A percentile compares a stretch with the other conserved stretches of the same genome.
phyloP scores from a whole-genome alignment of 2,888 invertebrate species.

The Labia minor region DNA sequence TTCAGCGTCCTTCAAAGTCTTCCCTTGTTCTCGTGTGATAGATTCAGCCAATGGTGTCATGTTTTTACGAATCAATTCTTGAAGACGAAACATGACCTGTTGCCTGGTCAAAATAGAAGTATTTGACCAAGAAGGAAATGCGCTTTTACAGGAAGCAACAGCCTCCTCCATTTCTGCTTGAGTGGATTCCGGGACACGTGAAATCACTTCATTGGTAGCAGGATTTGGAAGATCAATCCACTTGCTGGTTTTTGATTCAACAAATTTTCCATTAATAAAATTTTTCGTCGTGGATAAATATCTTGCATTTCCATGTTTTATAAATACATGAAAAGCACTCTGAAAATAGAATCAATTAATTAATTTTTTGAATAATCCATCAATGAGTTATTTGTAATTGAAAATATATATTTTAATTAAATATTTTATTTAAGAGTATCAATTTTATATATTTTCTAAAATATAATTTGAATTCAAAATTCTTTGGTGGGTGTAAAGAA shows the following conservation, averaged over 20 bases:
- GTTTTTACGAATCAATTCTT: slow-evolving; percentile 75
- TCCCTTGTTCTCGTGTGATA: slow-evolving; percentile 94
- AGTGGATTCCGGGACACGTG: slow-evolving; percentile 82
- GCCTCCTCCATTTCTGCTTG: slow-evolving; percentile 80
- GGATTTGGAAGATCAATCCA: slow-evolving; percentile 96
- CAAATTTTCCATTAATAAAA: slow-evolving; percentile 87
- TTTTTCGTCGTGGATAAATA: slow-evolving; percentile 66
- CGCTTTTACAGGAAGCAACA: slow-evolving; percentile 71
- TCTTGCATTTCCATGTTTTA: not conserved
- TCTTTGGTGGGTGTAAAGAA: too few species aligned
- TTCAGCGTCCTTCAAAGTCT: slow-evolving; percentile 92
- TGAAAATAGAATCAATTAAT: not conserved
- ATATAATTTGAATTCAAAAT: too few species aligned
- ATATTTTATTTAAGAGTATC: too few species aligned
- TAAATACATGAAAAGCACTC: not conserved
- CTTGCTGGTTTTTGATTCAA: slow-evolving; percentile 81
- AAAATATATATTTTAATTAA: too few species aligned
- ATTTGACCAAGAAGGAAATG: slow-evolving; percentile 72
- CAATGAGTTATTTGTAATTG: too few species aligned
- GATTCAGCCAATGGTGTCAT: slow-evolving; percentile 66
- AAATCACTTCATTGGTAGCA: slow-evolving; percentile 71
- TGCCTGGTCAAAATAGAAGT: slow-evolving; percentile 87
- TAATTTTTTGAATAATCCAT: not conserved
- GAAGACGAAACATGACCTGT: slow-evolving; percentile 61
- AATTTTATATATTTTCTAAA: too few species aligned